Base-by-base conservation (phyloP, 2,888 invertebrate species). In the Abrostola tripartita region DNA sequence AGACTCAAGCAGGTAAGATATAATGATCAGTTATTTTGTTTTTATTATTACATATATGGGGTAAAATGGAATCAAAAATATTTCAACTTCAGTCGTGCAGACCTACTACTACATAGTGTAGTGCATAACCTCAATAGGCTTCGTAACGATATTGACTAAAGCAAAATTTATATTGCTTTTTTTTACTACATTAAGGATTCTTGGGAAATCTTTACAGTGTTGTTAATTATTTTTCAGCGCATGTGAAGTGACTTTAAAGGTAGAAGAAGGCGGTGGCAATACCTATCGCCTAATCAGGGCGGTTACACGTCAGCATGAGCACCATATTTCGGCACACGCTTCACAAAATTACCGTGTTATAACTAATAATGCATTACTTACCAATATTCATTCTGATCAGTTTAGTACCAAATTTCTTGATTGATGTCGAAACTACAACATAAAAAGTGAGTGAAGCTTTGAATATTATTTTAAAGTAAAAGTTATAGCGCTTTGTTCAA, bases 321-420 rank as follows among this genome's bases (percentile, higher is more conserved):
- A 52, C 58, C 44, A 64, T 50, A 68, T 53, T 59, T 61, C 50
- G 44, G 50, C 41, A 51, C 61, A 53, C 47, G 64, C 50, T 61
- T 38, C 41, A 5, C 41, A 51, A 7, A 59, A 54, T 51, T 42
- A 42, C 44, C 38, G 1, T 38, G 5, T 53, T 41, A 36, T 44
- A 50, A 42, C 11, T 9, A 40, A 36, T 5, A 35, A 36, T 37
- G 68, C 56, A 57, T 61, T 56, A 44, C 68, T 74, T 73, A 73
- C 37, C 40, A 11, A 67, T 36, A 41, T 52, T 56, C 36, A 41
- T 52, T 56, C 36, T 47, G 47, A 12, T 49, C 36, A 38, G 52
- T 38, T 38, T 0, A 53, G 49, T 42, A 37, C 24, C 24, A 2
- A 24, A 24, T 24, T 24, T 24, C 24, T 24, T 2, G 24, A 40